phyloP scores from a whole-genome alignment of 2,113 vertebrate species.

The Melanostigma gelatinosum region DNA sequence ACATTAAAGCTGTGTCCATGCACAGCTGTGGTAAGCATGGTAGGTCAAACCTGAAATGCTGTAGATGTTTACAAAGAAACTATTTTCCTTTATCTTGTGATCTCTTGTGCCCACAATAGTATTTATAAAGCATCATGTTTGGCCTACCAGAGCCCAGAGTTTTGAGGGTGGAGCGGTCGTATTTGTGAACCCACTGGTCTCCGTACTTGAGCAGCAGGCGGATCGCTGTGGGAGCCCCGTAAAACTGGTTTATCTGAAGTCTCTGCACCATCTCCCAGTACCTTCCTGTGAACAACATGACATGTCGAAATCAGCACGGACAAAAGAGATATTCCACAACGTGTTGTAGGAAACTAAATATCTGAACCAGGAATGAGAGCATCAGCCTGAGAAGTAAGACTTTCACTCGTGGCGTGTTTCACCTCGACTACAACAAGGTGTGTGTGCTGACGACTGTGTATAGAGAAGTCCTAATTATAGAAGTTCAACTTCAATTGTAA shows the following conservation, averaged over 20 bases:
- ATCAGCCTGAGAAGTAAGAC: neutral
- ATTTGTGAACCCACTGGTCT: conserved; percentile 85
- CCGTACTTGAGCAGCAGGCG: conserved; percentile 85
- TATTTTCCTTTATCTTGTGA: neutral
- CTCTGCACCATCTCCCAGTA: conserved; percentile 89
- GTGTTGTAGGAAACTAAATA: neutral
- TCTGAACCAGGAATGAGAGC: neutral
- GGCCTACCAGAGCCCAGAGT: conserved; percentile 84
- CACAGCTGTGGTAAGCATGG: neutral
- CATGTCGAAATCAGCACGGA: neutral
- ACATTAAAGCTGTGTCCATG: neutral
- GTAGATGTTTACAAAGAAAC: neutral
- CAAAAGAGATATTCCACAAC: neutral
- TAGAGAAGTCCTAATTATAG: conserved; percentile 41
- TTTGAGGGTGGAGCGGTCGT: conserved; percentile 84
- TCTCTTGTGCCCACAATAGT: neutral
- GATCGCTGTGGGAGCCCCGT: conserved; percentile 86
- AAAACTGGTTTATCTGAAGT: conserved; percentile 88
- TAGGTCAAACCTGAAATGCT: neutral
- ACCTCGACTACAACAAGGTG: conserved; percentile 4
- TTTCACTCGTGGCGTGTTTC: neutral
- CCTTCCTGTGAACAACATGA: conserved; percentile 72
- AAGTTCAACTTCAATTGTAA: conserved; percentile 36
- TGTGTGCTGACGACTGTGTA: conserved; percentile 14
- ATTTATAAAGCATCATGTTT: neutral